Evolutionary conservation across 2,888 invertebrate genomes (phyloP).

Genomic region (Octonoba sinensis): DNA sequence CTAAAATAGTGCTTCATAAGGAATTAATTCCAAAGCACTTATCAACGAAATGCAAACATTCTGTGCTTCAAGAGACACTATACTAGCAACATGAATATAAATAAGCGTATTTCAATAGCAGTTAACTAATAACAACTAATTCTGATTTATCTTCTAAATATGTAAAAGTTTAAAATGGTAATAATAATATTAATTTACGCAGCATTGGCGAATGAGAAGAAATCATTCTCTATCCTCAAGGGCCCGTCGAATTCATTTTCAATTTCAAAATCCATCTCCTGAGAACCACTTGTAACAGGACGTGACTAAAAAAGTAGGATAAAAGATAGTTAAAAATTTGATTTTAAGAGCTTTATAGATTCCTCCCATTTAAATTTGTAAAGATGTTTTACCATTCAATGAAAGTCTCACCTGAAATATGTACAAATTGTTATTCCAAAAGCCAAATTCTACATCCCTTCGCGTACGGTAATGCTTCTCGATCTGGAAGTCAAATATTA

Average conservation of each 20-base stretch:
- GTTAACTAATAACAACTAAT: no score
- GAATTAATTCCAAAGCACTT: no score
- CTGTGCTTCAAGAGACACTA: no score
- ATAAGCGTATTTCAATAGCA: neutral
- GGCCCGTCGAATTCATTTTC: conserved; percentile 80
- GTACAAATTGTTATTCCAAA: conserved; percentile 43
- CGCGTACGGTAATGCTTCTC: conserved; percentile 36
- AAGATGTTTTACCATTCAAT: no score
- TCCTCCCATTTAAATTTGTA: no score
- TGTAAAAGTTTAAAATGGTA: no score
- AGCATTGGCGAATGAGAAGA: conserved; percentile 53
- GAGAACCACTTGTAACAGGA: conserved; percentile 81
- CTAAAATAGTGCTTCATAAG: no score
- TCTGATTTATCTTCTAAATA: no score
- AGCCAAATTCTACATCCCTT: conserved; percentile 54
- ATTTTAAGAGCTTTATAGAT: no score
- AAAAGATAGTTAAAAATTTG: no score
- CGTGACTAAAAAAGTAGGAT: conserved; percentile 74
- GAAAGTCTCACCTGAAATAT: conserved; percentile 76
- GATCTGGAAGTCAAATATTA: conserved; percentile 12
- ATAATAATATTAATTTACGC: conserved; percentile 47
- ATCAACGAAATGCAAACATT: no score
- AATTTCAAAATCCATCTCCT: conserved; percentile 81
- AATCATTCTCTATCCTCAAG: conserved; percentile 46
- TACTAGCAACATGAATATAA: neutral